Evolutionary conservation across 2,797 vertebrate species (phyloP), one percentile per base, ranked within the genome.

Genomic region (Alfaro cultratus): DNA sequence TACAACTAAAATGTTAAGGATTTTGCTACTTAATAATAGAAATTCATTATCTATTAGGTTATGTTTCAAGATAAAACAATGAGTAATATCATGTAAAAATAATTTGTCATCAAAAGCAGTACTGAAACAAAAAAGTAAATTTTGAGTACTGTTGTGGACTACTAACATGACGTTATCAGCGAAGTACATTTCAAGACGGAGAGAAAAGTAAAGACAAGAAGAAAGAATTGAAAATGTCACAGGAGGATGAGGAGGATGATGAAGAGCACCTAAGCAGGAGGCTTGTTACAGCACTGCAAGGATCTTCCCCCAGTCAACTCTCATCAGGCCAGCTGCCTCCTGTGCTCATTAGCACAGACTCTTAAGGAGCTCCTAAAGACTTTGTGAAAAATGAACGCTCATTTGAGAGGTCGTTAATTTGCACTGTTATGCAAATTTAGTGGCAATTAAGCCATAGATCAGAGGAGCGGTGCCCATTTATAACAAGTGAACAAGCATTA

Each of bases 351-450:
- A 96, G 95, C 95, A 90, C 92, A 92, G 95, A 95, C 95, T 96
- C 95, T 96, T 96, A 96, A 97, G 96, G 95, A 96, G 95, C 96
- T 97, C 95, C 95, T 96, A 97, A 97, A 97, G 96, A 96, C 95
- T 96, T 96, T 96, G 95, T 96, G 95, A 97, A 96, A 97, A 97
- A 96, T 96, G 95, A 96, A 96, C 93, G 94, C 95, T 96, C 96
- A 95, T 96, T 96, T 95, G 95, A 96, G 95, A 96, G 96, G 96
- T 96, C 94, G 95, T 96, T 96, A 97, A 97, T 96, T 97, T 97
- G 96, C 96, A 97, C 95, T 96, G 95, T 96, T 96, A 96, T 97
- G 96, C 96, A 97, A 96, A 97, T 97, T 95, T 96, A 95, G 95
- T 95, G 94, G 95, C 96, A 96, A 96, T 96, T 96, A 96, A 96